Percentiles rank a stretch among this genome's conserved stretches.
phyloP scores from a whole-genome alignment of 2,888 invertebrate species.

The Acrobasis suavella region DNA sequence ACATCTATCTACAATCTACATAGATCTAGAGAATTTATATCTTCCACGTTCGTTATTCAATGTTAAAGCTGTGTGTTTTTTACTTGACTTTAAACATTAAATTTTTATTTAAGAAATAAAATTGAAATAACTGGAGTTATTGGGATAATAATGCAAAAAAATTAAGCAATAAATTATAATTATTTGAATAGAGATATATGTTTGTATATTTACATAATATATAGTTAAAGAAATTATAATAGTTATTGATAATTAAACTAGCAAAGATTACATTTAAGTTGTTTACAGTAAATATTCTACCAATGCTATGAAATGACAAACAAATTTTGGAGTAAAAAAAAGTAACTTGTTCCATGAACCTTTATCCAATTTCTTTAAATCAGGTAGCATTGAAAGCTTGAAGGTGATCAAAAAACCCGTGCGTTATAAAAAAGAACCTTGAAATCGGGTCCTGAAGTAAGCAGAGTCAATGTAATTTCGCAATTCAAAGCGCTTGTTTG shows the following conservation, averaged over 20 bases:
- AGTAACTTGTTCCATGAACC: background rate
- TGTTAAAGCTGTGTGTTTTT: background rate
- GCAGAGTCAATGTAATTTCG: constrained; percentile 1
- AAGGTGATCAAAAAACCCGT: constrained; percentile 8
- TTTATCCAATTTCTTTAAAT: constrained; percentile 9
- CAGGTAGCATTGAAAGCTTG: background rate
- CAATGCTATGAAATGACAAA: background rate
- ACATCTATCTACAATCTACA: constrained; percentile 29
- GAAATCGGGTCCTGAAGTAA: background rate
- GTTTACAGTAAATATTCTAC: background rate
- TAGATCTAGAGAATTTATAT: constrained; percentile 28
- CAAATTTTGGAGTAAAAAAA: background rate
- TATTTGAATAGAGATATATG: too few relatives aligned
- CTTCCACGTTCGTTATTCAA: constrained; percentile 12
- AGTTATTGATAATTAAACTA: background rate
- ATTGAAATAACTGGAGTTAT: too few relatives aligned
- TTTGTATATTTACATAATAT: too few relatives aligned
- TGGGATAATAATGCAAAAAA: too few relatives aligned
- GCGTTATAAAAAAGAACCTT: constrained; percentile 10
- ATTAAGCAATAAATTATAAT: too few relatives aligned
- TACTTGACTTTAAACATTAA: too few relatives aligned
- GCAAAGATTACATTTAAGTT: background rate
- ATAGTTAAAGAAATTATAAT: background rate
- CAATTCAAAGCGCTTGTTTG: constrained; percentile 2
- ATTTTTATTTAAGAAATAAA: too few relatives aligned